Evolutionary conservation across 1,140 invertebrate genomes (phyloP).

Genomic region (Drosophila subpulchrella): DNA sequence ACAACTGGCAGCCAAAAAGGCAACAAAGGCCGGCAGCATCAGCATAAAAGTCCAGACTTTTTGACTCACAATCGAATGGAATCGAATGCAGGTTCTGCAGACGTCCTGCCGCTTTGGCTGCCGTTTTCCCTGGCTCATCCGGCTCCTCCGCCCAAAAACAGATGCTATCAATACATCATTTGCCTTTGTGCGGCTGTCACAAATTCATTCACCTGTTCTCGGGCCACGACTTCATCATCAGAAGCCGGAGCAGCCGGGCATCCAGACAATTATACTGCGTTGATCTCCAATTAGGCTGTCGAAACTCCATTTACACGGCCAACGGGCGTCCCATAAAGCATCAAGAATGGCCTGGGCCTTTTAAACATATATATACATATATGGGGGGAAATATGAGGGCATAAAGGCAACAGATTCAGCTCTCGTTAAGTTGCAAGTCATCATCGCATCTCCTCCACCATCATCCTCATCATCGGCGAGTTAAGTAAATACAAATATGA

Average conservation of each 20-base stretch:
- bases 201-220: constrained; percentile 83
- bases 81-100: constrained; percentile 54
- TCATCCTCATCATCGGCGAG: constrained; percentile 62
- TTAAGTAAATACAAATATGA: constrained; percentile 83
- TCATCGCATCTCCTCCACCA: constrained; percentile 67
- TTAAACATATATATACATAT: constrained; percentile 48
- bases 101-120: constrained; percentile 74
- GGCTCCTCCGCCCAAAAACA: constrained; percentile 67
- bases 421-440: constrained; percentile 75
- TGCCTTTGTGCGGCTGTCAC: constrained; percentile 79
- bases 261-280: constrained; percentile 79
- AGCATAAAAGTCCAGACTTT: constrained; percentile 45
- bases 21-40: constrained; percentile 29
- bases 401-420: constrained; percentile 42
- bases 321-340: constrained; percentile 75
- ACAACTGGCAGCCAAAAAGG: constrained; percentile 38
- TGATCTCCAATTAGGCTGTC: constrained; percentile 83
- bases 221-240: constrained; percentile 75
- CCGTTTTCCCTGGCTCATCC: constrained; percentile 30
- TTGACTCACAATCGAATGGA: constrained; percentile 54
- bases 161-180: constrained; percentile 83
- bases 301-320: constrained; percentile 81
- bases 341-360: constrained; percentile 52
- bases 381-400: constrained; percentile 24
- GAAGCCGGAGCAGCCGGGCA: constrained; percentile 38